phyloP scores from a whole-genome alignment of 2,888 invertebrate species.

The Eupithecia exiguata region DNA sequence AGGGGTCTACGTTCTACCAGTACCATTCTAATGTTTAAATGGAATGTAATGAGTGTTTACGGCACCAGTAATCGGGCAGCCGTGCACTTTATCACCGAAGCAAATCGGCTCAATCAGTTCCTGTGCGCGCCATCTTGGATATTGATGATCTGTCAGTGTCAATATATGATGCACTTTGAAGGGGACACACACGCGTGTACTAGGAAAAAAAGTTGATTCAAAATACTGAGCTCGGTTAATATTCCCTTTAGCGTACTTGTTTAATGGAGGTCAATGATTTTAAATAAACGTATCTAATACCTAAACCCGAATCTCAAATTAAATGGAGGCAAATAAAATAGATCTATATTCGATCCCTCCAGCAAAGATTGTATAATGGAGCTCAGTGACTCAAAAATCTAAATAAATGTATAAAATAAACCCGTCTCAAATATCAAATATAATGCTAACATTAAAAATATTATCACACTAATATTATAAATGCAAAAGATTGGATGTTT shows the following conservation, averaged over 20 bases:
- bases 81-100: conserved; percentile 79
- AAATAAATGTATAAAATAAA: too few species aligned
- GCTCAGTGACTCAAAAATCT: too few species aligned
- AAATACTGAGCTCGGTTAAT: neutral
- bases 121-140: conserved; percentile 47
- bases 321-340: too few species aligned
- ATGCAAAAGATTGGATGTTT: too few species aligned
- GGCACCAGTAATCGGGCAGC: conserved; percentile 73
- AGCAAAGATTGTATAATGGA: too few species aligned
- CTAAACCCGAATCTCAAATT: too few species aligned
- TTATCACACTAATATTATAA: too few species aligned
- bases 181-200: neutral
- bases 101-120: conserved; percentile 61
- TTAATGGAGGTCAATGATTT: neutral
- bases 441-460: too few species aligned
- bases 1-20: conserved; percentile 15
- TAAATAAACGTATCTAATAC: neutral
- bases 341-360: too few species aligned
- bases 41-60: conserved; percentile 65
- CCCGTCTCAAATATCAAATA: too few species aligned
- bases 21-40: conserved; percentile 49
- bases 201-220: neutral
- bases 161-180: neutral
- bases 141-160: conserved; percentile 64
- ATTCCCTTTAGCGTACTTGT: neutral